Conservation (phyloP, 2,113 vertebrate genomes). For the Neotragus pygmaeus region DNA sequence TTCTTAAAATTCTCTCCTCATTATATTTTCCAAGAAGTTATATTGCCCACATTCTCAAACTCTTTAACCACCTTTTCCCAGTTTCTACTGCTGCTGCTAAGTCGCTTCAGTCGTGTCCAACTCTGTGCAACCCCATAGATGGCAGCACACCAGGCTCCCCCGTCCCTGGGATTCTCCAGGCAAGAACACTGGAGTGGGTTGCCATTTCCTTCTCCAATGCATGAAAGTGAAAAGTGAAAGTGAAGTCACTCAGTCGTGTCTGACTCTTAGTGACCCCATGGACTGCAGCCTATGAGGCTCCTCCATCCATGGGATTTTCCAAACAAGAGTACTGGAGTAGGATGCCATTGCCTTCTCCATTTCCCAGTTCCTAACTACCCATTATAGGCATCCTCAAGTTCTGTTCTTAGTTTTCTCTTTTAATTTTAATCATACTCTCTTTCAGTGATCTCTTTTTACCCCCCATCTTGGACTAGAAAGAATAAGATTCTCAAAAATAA, state of each 20-base stretch:
- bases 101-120: accelerated
- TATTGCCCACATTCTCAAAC: neutral
- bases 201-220: no score
- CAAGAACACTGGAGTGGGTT: no score
- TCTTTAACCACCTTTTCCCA: neutral
- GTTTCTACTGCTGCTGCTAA: neutral
- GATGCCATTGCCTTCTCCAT: no score
- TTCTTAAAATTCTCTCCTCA: neutral
- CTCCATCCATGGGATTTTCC: no score
- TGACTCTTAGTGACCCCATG: no score
- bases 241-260: no score
- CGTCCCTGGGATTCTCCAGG: no score
- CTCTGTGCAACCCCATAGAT: no score
- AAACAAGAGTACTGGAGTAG: no score
- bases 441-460: neutral
- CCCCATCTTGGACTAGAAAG: neutral
- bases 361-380: neutral
- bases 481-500: neutral
- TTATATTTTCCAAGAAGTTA: neutral
- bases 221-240: no score
- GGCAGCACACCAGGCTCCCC: no score
- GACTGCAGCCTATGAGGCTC: no score
- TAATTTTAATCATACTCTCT: neutral
- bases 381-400: neutral
- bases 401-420: neutral